These are phyloP conservation scores for Scaptomyza montana DNA, from an alignment of 1,140 invertebrate species.

Conservation along the genomic window DNA sequence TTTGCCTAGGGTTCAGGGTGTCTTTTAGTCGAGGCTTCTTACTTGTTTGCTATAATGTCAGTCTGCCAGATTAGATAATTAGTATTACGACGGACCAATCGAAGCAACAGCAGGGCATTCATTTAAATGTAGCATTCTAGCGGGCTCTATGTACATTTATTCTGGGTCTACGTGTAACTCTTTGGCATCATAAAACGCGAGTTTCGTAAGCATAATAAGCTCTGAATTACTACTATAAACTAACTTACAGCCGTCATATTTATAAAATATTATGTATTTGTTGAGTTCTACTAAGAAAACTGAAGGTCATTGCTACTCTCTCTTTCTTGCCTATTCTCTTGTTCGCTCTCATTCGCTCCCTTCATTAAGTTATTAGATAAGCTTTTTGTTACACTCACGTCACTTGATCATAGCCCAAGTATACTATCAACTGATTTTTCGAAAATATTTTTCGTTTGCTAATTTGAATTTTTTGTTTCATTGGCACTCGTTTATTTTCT, in stretches of 20 bases:
- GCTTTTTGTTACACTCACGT: slow-evolving; percentile 7
- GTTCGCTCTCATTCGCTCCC: not conserved
- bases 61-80: slow-evolving; percentile 46
- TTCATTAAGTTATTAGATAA: slow-evolving; percentile 8
- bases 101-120: slow-evolving; percentile 3
- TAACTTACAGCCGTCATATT: slow-evolving; percentile 16
- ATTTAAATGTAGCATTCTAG: not conserved
- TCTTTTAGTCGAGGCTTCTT: too few relatives aligned
- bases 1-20: too few relatives aligned
- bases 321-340: not conserved
- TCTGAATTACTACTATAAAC: too few relatives aligned
- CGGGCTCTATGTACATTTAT: not conserved
- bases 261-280: slow-evolving; percentile 17
- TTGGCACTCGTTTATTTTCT: slow-evolving; percentile 10
- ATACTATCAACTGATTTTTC: slow-evolving; percentile 1
- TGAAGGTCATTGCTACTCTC: slow-evolving; percentile 2
- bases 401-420: slow-evolving; percentile 21
- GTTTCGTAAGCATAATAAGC: too few relatives aligned
- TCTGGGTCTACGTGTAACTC: slow-evolving; percentile 24
- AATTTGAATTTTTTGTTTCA: slow-evolving; percentile 30
- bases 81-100: slow-evolving; percentile 20
- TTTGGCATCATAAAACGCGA: too few relatives aligned
- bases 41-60: slow-evolving; percentile 19
- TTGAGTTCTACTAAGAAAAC: not conserved
- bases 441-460: not conserved